Evolutionary conservation across 2,888 invertebrate species (phyloP), one percentile per base, ranked within the genome.

Genomic region (Acronicta alni): DNA sequence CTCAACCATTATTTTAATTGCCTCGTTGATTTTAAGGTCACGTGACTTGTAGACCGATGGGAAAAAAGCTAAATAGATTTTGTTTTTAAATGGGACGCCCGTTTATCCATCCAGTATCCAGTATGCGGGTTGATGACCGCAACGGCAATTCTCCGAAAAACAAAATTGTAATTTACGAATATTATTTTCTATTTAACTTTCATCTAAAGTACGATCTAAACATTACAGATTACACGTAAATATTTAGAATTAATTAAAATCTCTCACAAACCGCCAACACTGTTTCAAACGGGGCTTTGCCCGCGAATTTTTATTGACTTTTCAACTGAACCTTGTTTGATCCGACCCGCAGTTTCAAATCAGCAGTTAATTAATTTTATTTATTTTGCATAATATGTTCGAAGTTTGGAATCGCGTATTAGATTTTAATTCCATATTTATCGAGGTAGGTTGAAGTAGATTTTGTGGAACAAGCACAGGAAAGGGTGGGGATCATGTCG

Each of bases 211-310:
- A 48, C 44, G 67, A 59, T 48, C 39, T 45, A 55, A 72, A 67
- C 47, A 48, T 68, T 58, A 61, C 44, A 64, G 57, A 72, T 61
- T 67, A 62, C 35, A 35, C 52, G 64, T 47, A 62, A 72, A 73
- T 61, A 70, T 64, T 48, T 63, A 39, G 48, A 77, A 70, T 75
- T 77, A 73, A 77, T 75, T 75, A 75, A 75, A 77, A 75, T 64
- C 62, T 70, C 67, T 67, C 52, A 10, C 32, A 49, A 63, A 69
- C 59, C 62, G 52, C 73, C 44, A 32, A 53, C 63, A 54, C 73
- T 44, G 69, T 49, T 57, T 17, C 45, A 49, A 67, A 55, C 55
- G 44, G 47, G 49, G 57, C 43, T 52, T 48, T 18, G 32, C 45
- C 56, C 56, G 41, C 58, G 44, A 60, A 38, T 65, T 76, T 75